Conservation (phyloP, 2,113 vertebrate species). For the Connochaetes taurinus region DNA sequence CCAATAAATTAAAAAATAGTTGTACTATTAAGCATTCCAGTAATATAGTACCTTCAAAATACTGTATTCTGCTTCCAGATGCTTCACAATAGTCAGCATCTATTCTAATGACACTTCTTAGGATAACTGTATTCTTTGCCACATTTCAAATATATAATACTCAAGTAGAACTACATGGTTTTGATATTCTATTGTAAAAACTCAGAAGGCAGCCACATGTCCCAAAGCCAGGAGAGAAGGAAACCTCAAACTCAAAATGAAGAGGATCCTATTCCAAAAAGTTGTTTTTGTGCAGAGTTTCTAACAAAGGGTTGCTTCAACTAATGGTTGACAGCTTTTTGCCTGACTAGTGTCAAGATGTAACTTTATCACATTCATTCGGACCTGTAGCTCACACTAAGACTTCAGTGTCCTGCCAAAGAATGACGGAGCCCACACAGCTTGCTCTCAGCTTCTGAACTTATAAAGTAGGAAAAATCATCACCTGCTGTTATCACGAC, state of each 20-base stretch:
- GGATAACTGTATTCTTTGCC: neutral
- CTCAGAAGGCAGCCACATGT: neutral
- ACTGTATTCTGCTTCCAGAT: neutral
- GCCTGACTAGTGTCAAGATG: neutral
- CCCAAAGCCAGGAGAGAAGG: neutral
- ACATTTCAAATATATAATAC: neutral
- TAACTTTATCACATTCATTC: neutral
- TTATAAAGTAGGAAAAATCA: neutral
- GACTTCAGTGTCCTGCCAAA: neutral
- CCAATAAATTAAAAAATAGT: neutral
- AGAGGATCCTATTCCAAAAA: neutral
- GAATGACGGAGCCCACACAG: neutral
- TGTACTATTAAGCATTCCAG: neutral
- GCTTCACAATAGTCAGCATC: neutral
- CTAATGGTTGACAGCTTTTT: neutral
- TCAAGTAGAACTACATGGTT: neutral
- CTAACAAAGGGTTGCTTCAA: neutral
- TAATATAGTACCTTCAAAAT: neutral
- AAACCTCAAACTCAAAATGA: constrained; percentile 11
- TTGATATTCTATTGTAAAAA: neutral
- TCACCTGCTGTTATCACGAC: neutral
- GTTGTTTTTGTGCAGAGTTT: neutral
- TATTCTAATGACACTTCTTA: neutral
- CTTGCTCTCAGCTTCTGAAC: neutral
- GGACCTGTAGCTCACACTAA: neutral